phyloP scores from a whole-genome alignment of 2,113 vertebrate species.

The Phasianus colchicus region DNA sequence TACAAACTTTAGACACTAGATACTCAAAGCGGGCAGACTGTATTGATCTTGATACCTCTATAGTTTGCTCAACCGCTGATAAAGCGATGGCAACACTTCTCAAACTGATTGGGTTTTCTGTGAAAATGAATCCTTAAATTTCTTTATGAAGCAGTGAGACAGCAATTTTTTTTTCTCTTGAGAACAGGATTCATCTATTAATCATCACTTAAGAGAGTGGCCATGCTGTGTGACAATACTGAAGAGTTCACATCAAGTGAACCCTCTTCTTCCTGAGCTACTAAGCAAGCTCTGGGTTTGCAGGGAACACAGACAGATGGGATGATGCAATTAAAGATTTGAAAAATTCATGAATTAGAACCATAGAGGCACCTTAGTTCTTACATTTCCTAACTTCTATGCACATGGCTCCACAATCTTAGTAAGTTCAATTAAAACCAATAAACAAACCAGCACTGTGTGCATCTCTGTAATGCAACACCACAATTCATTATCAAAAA shows the following conservation, averaged over 20 bases:
- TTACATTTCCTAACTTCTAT: constrained; percentile 4
- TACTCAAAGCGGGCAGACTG: not conserved
- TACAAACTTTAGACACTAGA: not conserved
- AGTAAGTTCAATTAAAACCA: not conserved
- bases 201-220: not conserved
- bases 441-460: not conserved
- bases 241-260: not conserved
- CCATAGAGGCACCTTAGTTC: constrained; percentile 28
- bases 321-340: not conserved
- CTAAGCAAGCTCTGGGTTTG: not conserved
- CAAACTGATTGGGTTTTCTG: not conserved
- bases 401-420: not conserved
- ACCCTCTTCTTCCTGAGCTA: not conserved
- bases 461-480: not conserved
- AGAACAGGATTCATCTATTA: not conserved
- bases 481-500: not conserved
- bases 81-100: not conserved
- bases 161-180: not conserved
- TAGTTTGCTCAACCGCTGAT: not conserved
- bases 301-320: not conserved
- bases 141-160: not conserved
- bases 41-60: not conserved
- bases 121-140: not conserved
- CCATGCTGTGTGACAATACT: not conserved
- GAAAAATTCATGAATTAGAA: constrained; percentile 35